These are phyloP conservation scores for Catalaphyllia jardinei DNA, from an alignment of 64 coral and sea anemone species.

Conservation along the genomic window DNA sequence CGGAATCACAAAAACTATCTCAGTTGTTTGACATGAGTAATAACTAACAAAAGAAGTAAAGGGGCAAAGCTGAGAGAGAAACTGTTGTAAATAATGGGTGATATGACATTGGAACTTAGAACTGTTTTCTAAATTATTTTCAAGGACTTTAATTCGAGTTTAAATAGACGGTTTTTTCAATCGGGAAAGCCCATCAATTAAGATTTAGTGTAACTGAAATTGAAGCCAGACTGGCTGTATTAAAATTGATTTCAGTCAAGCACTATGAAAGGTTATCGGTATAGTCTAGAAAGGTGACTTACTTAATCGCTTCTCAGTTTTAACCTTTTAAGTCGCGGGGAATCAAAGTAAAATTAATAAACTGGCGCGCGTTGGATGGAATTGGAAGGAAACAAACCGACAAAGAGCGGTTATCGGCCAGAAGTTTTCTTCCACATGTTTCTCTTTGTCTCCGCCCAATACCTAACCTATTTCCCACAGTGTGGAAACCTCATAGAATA, in stretches of 20 bases:
- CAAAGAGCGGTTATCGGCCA: too few relatives aligned
- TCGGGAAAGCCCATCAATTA: background rate
- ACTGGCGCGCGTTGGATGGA: too few relatives aligned
- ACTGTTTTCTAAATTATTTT: background rate
- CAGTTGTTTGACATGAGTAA: background rate
- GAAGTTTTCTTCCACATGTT: too few relatives aligned
- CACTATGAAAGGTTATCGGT: background rate
- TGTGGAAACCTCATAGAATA: too few relatives aligned
- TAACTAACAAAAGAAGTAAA: background rate
- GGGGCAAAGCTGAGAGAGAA: too few relatives aligned
- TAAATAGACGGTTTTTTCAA: background rate
- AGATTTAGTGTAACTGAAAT: background rate
- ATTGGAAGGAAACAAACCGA: too few relatives aligned
- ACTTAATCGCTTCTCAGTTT: background rate
- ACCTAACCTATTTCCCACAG: too few relatives aligned
- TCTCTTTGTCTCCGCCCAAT: too few relatives aligned
- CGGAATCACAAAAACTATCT: background rate
- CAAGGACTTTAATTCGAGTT: background rate
- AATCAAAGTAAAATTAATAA: background rate
- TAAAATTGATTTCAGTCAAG: background rate
- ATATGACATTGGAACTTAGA: background rate
- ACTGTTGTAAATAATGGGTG: background rate
- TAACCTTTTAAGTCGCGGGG: background rate
- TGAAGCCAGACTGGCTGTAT: background rate
- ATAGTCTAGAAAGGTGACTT: background rate